A percentile compares a stretch with the other conserved stretches of the same genome.
These are phyloP conservation scores for Caenorhabditis sp. DNA, from an alignment of 2,888 invertebrate species.

Conservation along the genomic window DNA sequence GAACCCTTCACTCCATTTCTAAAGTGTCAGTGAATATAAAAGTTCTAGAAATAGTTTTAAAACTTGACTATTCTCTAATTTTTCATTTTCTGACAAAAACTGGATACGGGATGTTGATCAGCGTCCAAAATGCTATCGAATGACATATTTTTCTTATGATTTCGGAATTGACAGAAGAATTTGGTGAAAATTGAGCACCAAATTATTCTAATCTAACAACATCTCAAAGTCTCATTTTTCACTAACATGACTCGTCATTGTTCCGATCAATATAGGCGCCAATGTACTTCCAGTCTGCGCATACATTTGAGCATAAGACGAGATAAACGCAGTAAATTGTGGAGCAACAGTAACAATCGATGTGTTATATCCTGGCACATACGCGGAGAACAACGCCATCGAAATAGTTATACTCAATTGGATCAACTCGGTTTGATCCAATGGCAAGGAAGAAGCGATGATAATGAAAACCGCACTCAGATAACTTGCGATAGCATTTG, in stretches of 20 bases:
- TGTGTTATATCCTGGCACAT: constrained; percentile 67
- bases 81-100: too few relatives aligned
- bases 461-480: constrained; percentile 58
- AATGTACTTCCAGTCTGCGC: constrained; percentile 58
- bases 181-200: too few relatives aligned
- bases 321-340: constrained; percentile 65
- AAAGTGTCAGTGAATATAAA: too few relatives aligned
- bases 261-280: constrained; percentile 61
- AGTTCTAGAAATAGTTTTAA: too few relatives aligned
- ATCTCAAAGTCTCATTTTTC: too few relatives aligned
- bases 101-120: too few relatives aligned
- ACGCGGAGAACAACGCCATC: constrained; percentile 62
- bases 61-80: too few relatives aligned
- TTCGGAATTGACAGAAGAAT: too few relatives aligned
- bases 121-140: too few relatives aligned
- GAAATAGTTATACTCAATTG: constrained; percentile 53
- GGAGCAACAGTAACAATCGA: constrained; percentile 64
- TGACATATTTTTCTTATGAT: too few relatives aligned
- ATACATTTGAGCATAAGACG: constrained; percentile 64
- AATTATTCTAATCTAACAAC: too few relatives aligned
- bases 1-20: too few relatives aligned
- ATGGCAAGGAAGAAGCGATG: constrained; percentile 36
- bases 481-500: constrained; percentile 64
- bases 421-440: constrained; percentile 34
- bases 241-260: constrained; percentile 57